Conservation (phyloP, 2,888 invertebrate species). For the Cancer borealis region DNA sequence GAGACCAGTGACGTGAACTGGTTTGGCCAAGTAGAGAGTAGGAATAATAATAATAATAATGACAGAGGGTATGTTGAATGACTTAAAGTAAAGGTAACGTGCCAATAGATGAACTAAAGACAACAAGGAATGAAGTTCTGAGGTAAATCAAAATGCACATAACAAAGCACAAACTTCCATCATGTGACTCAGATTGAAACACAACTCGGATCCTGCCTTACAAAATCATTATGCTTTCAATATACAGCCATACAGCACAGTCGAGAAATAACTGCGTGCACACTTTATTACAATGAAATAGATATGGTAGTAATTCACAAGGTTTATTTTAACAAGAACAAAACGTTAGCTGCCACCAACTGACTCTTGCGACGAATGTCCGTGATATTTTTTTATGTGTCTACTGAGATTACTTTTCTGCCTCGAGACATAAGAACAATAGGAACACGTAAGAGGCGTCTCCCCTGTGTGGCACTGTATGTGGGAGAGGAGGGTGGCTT, state of each 20-base stretch:
- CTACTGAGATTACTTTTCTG: constrained; percentile 60
- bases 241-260: neutral
- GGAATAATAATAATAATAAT: too few species aligned
- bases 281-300: neutral
- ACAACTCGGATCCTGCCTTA: too few species aligned
- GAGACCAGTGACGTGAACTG: too few species aligned
- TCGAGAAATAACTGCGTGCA: neutral
- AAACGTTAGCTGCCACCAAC: neutral
- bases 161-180: too few species aligned
- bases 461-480: constrained; percentile 64
- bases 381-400: constrained; percentile 48
- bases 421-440: constrained; percentile 47
- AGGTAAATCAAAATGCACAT: too few species aligned
- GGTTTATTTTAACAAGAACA: neutral
- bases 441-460: constrained; percentile 49
- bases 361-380: neutral
- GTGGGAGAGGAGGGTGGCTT: constrained; percentile 56
- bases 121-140: too few species aligned
- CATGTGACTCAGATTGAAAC: too few species aligned
- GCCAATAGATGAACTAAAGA: too few species aligned
- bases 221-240: too few species aligned
- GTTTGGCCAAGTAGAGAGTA: too few species aligned
- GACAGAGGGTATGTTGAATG: too few species aligned
- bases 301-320: neutral
- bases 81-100: too few species aligned